Conservation (phyloP, 2,888 invertebrate species). For the Ectobius pallidus region DNA sequence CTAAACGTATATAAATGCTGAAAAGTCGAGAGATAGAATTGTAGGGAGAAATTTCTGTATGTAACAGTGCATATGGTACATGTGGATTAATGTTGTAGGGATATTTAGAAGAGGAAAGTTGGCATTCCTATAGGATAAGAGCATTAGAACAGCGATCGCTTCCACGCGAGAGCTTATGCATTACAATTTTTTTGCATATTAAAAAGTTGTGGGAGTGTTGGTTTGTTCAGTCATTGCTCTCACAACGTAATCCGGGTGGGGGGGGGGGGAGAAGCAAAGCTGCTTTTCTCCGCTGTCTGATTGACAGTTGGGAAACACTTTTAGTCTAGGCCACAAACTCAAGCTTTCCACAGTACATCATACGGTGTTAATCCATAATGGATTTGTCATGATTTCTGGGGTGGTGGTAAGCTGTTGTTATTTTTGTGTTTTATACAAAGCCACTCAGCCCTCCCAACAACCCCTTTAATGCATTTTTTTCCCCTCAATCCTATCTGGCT, state of each 20-base stretch:
- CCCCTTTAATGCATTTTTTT: conserved; percentile 30
- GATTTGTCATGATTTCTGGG: conserved; percentile 21
- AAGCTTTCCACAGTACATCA: conserved; percentile 15
- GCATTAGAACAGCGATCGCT: too few species aligned
- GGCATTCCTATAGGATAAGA: too few species aligned
- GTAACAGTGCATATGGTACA: too few species aligned
- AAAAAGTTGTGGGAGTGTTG: too few species aligned
- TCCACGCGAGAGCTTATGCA: too few species aligned
- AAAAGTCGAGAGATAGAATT: too few species aligned
- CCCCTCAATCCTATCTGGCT: conserved; percentile 8
- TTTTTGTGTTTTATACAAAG: conserved; percentile 31
- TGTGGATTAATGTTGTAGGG: too few species aligned
- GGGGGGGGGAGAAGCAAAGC: not conserved
- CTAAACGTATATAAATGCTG: too few species aligned
- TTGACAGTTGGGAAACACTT: conserved; percentile 19
- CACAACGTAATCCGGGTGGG: not conserved
- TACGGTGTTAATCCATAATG: conserved; percentile 25
- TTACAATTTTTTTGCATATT: too few species aligned
- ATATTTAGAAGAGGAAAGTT: too few species aligned
- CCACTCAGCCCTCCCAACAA: not conserved
- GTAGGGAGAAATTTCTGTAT: too few species aligned
- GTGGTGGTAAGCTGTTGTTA: conserved; percentile 26
- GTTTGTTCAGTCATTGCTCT: conserved; percentile 6
- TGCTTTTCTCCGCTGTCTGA: conserved; percentile 7
- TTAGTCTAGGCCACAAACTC: not conserved